Conservation (phyloP, 2,797 vertebrate species). For the Lutjanus campechanus region DNA sequence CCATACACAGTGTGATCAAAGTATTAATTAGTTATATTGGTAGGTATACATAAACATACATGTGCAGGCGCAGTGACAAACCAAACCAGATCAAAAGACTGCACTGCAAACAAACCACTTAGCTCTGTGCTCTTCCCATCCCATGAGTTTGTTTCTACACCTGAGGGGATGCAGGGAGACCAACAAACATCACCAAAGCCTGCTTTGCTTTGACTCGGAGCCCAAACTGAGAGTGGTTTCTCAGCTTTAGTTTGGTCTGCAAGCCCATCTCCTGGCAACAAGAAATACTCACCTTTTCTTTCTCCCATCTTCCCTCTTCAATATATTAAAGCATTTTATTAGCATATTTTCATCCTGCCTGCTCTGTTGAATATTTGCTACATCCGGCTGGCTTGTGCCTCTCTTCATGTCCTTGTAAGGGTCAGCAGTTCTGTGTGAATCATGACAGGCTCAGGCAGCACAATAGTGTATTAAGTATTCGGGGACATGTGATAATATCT, state of each 20-base stretch:
- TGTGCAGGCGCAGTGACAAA: background rate
- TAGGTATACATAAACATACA: constrained; percentile 15
- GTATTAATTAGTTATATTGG: constrained; percentile 37
- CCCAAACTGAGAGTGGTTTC: background rate
- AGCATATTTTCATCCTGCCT: constrained; percentile 44
- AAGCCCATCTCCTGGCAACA: constrained; percentile 41
- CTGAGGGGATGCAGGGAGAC: background rate
- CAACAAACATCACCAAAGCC: constrained; percentile 7
- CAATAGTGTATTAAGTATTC: constrained; percentile 36
- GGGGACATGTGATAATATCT: constrained; percentile 51
- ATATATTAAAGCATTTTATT: constrained; percentile 39
- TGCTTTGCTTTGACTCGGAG: constrained; percentile 16
- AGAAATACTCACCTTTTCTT: constrained; percentile 33
- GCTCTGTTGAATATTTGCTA: constrained; percentile 51
- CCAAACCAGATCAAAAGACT: constrained; percentile 24
- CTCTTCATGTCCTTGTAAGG: constrained; percentile 25
- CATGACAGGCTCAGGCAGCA: constrained; percentile 32
- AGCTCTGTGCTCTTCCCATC: background rate
- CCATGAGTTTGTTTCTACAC: constrained; percentile 10
- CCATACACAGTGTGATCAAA: constrained; percentile 37
- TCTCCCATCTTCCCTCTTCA: constrained; percentile 2
- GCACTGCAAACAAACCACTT: constrained; percentile 15
- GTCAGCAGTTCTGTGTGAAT: constrained; percentile 52
- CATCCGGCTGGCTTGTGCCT: constrained; percentile 29
- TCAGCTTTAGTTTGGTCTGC: constrained; percentile 15